Evolutionary conservation across 30 jellyfish, hydroid and myxozoan genomes (phyloP).

Genomic region (Phacellophora camtschatica): DNA sequence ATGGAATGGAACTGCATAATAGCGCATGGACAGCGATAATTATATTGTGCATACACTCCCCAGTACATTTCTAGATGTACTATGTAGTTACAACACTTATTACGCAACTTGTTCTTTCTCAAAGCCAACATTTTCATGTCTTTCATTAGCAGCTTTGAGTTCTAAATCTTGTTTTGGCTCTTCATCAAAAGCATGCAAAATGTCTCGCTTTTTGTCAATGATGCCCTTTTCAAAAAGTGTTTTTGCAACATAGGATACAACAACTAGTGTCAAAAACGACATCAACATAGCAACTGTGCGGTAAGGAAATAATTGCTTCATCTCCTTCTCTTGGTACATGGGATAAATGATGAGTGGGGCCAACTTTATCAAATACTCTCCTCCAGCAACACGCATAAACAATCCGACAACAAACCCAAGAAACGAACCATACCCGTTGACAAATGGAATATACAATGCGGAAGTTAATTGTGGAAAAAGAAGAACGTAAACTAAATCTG

Average conservation of each 20-base stretch:
- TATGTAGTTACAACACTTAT: too few relatives aligned
- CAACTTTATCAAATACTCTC: constrained; percentile 54
- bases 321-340: constrained; percentile 30
- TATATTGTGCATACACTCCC: too few relatives aligned
- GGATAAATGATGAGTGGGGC: constrained; percentile 62
- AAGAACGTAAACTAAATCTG: constrained; percentile 69
- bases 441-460: constrained; percentile 66
- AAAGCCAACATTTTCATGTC: neutral
- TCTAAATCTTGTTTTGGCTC: neutral
- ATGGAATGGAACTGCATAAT: too few relatives aligned
- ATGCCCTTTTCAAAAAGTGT: constrained; percentile 35
- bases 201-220: constrained; percentile 53
- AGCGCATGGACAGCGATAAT: too few relatives aligned
- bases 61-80: too few relatives aligned
- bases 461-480: constrained; percentile 73
- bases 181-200: constrained; percentile 27
- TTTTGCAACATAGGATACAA: constrained; percentile 56
- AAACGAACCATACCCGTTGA: constrained; percentile 58
- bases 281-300: constrained; percentile 80
- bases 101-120: too few relatives aligned
- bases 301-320: constrained; percentile 53
- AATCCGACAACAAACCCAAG: constrained; percentile 51
- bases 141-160: neutral
- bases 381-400: constrained; percentile 70
- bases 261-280: constrained; percentile 46